Percentiles rank a stretch among this genome's conserved stretches.
phyloP scores from a whole-genome alignment of 1,140 invertebrate genomes.

The Leucophenga varia region DNA sequence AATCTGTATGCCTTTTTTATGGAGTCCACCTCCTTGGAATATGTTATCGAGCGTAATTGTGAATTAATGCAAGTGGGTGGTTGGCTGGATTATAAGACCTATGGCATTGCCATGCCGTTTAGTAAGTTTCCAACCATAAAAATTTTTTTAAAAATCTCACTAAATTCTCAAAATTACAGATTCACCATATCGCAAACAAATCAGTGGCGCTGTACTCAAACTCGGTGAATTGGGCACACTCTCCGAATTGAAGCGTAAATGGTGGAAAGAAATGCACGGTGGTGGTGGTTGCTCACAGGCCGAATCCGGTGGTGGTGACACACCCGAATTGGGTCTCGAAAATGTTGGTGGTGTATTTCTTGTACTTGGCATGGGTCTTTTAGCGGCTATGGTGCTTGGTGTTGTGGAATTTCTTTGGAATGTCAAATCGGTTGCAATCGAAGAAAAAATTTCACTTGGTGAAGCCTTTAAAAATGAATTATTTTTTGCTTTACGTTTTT shows the following conservation, averaged over 20 bases:
- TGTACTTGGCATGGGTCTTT: conserved; percentile 63
- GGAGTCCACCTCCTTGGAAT: conserved; percentile 93
- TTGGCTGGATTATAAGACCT: conserved; percentile 80
- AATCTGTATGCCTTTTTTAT: conserved; percentile 92
- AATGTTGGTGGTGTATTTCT: conserved; percentile 77
- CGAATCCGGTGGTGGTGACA: conserved; percentile 34
- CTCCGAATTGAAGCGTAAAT: conserved; percentile 73
- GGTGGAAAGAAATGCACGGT: conserved; percentile 72
- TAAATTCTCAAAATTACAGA: conserved; percentile 55
- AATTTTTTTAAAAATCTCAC: neutral
- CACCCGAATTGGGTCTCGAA: conserved; percentile 60
- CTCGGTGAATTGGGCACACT: conserved; percentile 78
- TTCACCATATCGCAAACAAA: conserved; percentile 69
- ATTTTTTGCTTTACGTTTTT: conserved; percentile 62
- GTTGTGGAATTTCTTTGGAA: conserved; percentile 68
- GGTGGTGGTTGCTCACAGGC: conserved; percentile 38
- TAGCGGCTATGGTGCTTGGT: conserved; percentile 59
- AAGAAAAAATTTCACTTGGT: conserved; percentile 63
- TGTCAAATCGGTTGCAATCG: conserved; percentile 62
- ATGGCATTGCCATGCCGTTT: conserved; percentile 73
- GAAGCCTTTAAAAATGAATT: conserved; percentile 62
- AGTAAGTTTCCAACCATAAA: conserved; percentile 35
- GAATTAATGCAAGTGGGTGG: conserved; percentile 93
- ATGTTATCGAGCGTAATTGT: conserved; percentile 84
- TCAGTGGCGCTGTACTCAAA: conserved; percentile 71